These are phyloP conservation scores for Aphaenogaster rudis DNA, from an alignment of 1,140 invertebrate species.

Conservation along the genomic window DNA sequence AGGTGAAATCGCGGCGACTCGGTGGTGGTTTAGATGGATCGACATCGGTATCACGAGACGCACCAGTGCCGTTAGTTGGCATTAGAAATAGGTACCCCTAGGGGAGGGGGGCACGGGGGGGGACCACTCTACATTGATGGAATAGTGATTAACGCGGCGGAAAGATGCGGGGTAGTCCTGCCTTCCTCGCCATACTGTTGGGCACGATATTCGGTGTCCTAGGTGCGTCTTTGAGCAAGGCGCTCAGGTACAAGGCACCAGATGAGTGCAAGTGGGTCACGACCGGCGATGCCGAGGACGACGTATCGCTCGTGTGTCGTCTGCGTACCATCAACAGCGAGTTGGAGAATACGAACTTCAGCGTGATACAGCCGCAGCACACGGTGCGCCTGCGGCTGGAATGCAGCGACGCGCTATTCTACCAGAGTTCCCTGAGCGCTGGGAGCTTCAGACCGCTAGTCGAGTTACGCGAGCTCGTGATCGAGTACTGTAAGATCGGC, in stretches of 20 bases:
- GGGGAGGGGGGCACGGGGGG: conserved; percentile 40
- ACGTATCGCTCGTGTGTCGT: conserved; percentile 93
- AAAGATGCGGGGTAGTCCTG: conserved; percentile 85
- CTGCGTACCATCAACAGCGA: conserved; percentile 95
- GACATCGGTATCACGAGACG: conserved; percentile 68
- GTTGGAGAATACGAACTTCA: conserved; percentile 96
- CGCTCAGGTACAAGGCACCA: conserved; percentile 92
- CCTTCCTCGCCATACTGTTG: conserved; percentile 88
- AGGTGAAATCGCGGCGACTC: conserved; percentile 56
- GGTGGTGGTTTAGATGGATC: conserved; percentile 70
- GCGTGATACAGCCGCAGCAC: conserved; percentile 95
- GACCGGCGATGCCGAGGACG: conserved; percentile 89
- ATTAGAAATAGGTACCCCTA: conserved; percentile 18
- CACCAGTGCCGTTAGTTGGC: conserved; percentile 53
- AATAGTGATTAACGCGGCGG: conserved; percentile 50
- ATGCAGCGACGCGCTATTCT: conserved; percentile 94
- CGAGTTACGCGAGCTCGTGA: conserved; percentile 93
- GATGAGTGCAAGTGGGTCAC: conserved; percentile 94
- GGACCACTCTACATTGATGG: conserved; percentile 64
- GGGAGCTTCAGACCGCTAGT: conserved; percentile 94
- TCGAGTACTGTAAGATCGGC: conserved; percentile 96
- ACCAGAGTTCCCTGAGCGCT: conserved; percentile 94
- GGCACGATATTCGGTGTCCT: conserved; percentile 90
- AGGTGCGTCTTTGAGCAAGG: conserved; percentile 90
- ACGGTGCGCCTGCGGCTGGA: conserved; percentile 93